Evolutionary conservation across 2,113 vertebrate species (phyloP).

Genomic region (Coptodon rendalli): DNA sequence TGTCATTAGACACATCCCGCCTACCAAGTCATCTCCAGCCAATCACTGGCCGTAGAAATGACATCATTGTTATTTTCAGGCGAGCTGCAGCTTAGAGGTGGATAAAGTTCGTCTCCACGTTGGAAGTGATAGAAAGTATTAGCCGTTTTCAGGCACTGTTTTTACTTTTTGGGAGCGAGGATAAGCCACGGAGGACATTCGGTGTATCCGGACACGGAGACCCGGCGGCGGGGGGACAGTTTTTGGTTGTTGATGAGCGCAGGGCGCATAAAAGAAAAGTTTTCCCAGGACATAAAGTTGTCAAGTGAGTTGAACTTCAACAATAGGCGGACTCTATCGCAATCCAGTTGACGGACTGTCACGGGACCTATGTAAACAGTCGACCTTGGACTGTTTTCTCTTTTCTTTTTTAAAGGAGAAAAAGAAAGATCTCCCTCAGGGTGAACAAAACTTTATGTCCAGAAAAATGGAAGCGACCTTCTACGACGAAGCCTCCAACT

Average conservation of each 20-base stretch:
- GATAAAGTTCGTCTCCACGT: slow-evolving; percentile 93
- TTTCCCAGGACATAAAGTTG: slow-evolving; percentile 65
- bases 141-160: slow-evolving; percentile 50
- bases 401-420: background rate
- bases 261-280: slow-evolving; percentile 39
- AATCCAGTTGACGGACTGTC: background rate
- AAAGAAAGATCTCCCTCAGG: background rate
- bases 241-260: slow-evolving; percentile 1
- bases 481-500: slow-evolving; percentile 88
- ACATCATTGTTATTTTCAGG: slow-evolving; percentile 99
- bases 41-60: slow-evolving; percentile 81
- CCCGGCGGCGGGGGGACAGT: background rate
- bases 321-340: slow-evolving; percentile 45
- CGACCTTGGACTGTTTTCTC: background rate
- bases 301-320: slow-evolving; percentile 63
- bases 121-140: slow-evolving; percentile 84
- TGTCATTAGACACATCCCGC: slow-evolving; percentile 74
- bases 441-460: slow-evolving; percentile 78
- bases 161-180: background rate
- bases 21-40: slow-evolving; percentile 62
- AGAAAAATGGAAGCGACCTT: slow-evolving; percentile 97
- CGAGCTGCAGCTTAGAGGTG: slow-evolving; percentile 80
- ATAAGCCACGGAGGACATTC: background rate
- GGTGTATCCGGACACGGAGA: background rate
- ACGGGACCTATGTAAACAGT: slow-evolving; percentile 19